Conservation (phyloP, 2,888 invertebrate genomes). For the Dascillus cervinus region DNA sequence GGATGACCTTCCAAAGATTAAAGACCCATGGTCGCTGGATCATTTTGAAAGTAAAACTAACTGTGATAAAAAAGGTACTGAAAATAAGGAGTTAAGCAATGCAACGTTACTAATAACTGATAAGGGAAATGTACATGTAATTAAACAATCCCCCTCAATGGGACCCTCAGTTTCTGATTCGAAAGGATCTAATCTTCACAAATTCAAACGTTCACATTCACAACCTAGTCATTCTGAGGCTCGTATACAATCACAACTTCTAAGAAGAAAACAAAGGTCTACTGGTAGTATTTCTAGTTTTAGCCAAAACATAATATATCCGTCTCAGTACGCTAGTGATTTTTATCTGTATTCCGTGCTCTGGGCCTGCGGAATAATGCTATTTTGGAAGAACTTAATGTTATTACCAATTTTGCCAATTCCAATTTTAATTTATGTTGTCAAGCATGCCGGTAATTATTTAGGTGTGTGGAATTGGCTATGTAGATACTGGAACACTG, state of each 20-base stretch:
- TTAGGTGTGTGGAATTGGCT: conserved; percentile 49
- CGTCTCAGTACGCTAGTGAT: conserved; percentile 52
- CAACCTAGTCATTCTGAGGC: conserved; percentile 26
- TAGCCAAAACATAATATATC: conserved; percentile 22
- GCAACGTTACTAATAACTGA: conserved; percentile 32
- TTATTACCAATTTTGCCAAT: conserved; percentile 68
- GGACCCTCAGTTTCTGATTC: conserved; percentile 9
- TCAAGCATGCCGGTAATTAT: conserved; percentile 49
- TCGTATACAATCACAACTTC: conserved; percentile 17
- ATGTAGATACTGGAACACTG: conserved; percentile 29
- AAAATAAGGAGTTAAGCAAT: conserved; percentile 10
- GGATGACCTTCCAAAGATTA: conserved; percentile 13
- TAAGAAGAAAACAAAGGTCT: conserved; percentile 8
- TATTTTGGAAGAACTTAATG: conserved; percentile 84
- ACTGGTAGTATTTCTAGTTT: conserved; percentile 5
- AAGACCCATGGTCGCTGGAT: conserved; percentile 37
- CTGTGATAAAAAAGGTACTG: conserved; percentile 3
- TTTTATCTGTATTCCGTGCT: conserved; percentile 69
- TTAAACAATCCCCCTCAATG: conserved; percentile 22
- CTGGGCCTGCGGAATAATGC: conserved; percentile 75
- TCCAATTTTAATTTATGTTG: conserved; percentile 63
- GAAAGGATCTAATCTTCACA: conserved; percentile 15
- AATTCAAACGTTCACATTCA: conserved; percentile 34
- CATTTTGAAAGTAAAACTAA: conserved; percentile 30
- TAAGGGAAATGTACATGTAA: conserved; percentile 30